Conservation (phyloP, 2,113 vertebrate genomes). For the Ceyx melanurus region DNA sequence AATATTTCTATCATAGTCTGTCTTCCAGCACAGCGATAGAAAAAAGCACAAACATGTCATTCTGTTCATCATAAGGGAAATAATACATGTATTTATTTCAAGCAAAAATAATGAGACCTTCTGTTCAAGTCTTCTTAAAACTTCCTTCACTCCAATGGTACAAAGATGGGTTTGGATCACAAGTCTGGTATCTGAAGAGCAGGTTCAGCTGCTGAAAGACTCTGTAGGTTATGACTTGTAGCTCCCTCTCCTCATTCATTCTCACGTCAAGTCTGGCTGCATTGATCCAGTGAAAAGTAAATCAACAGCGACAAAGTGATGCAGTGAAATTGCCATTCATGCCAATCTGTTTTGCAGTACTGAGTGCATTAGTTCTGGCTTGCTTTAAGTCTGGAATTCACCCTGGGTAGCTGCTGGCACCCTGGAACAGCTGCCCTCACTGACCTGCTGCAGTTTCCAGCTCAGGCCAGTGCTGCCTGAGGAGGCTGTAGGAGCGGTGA, state of each 20-base stretch:
- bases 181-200: background rate
- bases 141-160: background rate
- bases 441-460: background rate
- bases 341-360: background rate
- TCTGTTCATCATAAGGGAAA: background rate
- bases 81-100: background rate
- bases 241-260: background rate
- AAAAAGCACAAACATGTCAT: background rate
- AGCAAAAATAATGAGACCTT: constrained; percentile 10
- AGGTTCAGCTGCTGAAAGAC: background rate
- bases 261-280: background rate
- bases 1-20: background rate
- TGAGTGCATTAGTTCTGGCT: background rate
- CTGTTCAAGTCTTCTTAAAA: background rate
- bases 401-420: background rate
- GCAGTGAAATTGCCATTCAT: background rate
- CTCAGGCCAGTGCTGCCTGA: background rate
- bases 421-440: rapidly evolving
- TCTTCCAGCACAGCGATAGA: background rate
- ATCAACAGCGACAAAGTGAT: background rate
- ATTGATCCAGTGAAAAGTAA: background rate
- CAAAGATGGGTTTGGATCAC: background rate
- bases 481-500: rapidly evolving
- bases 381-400: background rate
- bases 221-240: background rate